phyloP scores from a whole-genome alignment of 2,888 invertebrate genomes.

The Halictus quadricinctus region DNA sequence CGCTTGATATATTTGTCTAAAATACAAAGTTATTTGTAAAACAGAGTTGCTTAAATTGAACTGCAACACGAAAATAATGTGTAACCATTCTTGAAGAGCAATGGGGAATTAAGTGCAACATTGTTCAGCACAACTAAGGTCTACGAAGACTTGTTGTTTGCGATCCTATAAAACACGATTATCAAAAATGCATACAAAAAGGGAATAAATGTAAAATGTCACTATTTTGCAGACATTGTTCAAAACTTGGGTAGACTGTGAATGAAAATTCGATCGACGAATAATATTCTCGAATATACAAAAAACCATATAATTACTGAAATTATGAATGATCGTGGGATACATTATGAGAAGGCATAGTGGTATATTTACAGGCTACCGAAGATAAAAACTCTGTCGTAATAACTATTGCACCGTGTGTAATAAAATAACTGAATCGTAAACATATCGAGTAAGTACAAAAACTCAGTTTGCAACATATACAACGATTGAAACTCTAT shows the following conservation, averaged over 20 bases:
- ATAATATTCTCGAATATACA: background rate
- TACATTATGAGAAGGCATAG: slow-evolving; percentile 3
- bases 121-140: too few relatives aligned
- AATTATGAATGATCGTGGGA: background rate
- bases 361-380: slow-evolving; percentile 38
- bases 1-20: too few relatives aligned
- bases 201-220: background rate
- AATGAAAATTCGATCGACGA: too few relatives aligned
- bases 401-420: slow-evolving; percentile 48
- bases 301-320: background rate
- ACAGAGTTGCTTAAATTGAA: too few relatives aligned
- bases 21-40: too few relatives aligned
- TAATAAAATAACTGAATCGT: slow-evolving; percentile 19
- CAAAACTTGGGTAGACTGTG: background rate
- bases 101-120: too few relatives aligned
- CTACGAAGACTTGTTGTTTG: too few relatives aligned
- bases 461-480: slow-evolving; percentile 12
- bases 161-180: too few relatives aligned
- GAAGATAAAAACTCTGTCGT: slow-evolving; percentile 20
- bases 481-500: slow-evolving; percentile 23
- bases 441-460: slow-evolving; percentile 39
- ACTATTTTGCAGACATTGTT: background rate
- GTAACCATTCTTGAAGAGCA: too few relatives aligned
- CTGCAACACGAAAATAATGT: too few relatives aligned
- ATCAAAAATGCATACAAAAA: background rate